phyloP scores from a whole-genome alignment of 2,113 vertebrate genomes.

The Urocolius indicus region DNA sequence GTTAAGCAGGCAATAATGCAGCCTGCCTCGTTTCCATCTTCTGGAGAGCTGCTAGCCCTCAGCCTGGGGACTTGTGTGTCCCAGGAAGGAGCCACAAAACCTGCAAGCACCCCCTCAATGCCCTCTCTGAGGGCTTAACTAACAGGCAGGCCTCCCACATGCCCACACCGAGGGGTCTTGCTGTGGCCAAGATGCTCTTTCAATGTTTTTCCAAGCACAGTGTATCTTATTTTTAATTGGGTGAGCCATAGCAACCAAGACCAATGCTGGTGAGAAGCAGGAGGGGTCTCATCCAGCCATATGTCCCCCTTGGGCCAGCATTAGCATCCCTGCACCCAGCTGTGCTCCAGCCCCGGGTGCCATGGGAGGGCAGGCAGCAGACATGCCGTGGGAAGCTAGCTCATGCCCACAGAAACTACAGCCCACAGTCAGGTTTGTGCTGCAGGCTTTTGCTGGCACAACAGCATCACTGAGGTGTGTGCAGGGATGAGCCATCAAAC shows the following conservation, averaged over 20 bases:
- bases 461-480: accelerated
- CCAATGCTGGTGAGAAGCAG: neutral
- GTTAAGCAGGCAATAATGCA: neutral
- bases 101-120: neutral
- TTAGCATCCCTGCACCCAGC: neutral
- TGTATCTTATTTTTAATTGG: neutral
- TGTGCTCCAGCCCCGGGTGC: neutral
- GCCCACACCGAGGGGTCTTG: accelerated
- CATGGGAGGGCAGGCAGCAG: neutral
- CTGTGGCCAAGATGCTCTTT: neutral
- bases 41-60: neutral
- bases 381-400: neutral
- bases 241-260: neutral
- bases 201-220: neutral
- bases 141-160: neutral
- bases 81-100: neutral
- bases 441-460: neutral
- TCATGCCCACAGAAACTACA: neutral
- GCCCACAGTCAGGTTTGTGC: neutral
- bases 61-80: neutral
- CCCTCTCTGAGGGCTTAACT: neutral
- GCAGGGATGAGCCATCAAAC: neutral
- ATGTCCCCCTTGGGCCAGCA: accelerated
- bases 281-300: neutral
- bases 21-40: neutral